Percentiles rank a stretch among this genome's conserved stretches.
Conservation (phyloP, 2,888 invertebrate species). For the Hydrotaea diabolus region DNA sequence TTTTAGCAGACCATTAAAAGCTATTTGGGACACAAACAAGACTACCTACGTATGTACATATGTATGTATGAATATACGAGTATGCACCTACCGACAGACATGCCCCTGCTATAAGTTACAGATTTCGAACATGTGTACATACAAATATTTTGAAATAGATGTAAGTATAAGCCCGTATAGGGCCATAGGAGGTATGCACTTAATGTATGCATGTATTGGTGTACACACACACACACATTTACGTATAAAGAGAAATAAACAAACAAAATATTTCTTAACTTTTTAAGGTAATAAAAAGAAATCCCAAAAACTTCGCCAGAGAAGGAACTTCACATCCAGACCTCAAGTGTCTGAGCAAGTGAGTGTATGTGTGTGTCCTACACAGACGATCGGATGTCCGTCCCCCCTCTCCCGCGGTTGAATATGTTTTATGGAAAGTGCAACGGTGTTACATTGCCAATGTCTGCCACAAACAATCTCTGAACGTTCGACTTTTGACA, state of each 20-base stretch:
- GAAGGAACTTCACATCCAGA: background rate
- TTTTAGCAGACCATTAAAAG: slow-evolving; percentile 77
- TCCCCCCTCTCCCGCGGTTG: background rate
- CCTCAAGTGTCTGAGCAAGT: background rate
- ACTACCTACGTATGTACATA: too few relatives aligned
- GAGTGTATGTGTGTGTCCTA: background rate
- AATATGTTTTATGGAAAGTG: background rate
- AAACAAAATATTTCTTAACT: slow-evolving; percentile 32
- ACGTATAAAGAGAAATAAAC: slow-evolving; percentile 5
- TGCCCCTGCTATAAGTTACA: background rate
- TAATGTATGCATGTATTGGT: background rate
- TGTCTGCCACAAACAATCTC: slow-evolving; percentile 8
- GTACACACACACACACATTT: background rate
- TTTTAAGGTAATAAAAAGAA: slow-evolving; percentile 36
- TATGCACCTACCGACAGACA: background rate
- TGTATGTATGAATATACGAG: too few relatives aligned
- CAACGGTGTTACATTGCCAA: slow-evolving; percentile 22
- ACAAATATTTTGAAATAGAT: slow-evolving; percentile 25
- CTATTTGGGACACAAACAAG: slow-evolving; percentile 68
- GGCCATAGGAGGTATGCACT: background rate
- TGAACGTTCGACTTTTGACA: slow-evolving; percentile 32
- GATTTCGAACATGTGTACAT: slow-evolving; percentile 48
- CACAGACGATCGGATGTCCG: background rate
- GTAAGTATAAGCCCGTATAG: background rate
- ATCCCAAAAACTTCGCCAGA: background rate